Conservation (phyloP, 2,113 vertebrate species). For the Guaruba guarouba region DNA sequence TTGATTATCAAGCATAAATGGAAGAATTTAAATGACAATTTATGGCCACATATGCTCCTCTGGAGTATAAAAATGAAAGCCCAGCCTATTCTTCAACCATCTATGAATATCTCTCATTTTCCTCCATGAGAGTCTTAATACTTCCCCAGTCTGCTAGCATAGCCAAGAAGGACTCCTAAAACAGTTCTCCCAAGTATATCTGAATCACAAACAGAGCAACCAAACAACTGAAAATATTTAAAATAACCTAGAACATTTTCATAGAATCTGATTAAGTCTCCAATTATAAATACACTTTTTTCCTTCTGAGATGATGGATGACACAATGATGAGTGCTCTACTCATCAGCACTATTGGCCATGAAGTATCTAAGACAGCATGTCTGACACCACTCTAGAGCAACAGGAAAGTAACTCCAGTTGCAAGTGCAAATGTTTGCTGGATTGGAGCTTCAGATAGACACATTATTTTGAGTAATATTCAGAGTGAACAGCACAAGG, state of each 20-base stretch:
- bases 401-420: not conserved
- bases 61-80: not conserved
- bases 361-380: not conserved
- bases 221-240: not conserved
- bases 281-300: not conserved
- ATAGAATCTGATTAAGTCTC: not conserved
- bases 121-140: not conserved
- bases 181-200: not conserved
- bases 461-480: not conserved
- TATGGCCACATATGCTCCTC: not conserved
- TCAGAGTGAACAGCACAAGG: not conserved
- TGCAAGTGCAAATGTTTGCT: not conserved
- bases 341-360: not conserved
- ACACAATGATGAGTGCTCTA: not conserved
- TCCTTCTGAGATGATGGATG: not conserved
- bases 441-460: not conserved
- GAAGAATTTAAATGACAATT: not conserved
- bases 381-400: not conserved
- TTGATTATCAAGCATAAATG: not conserved
- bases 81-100: not conserved
- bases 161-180: not conserved
- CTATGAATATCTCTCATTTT: not conserved
- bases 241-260: not conserved
- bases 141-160: not conserved
- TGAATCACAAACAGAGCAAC: not conserved